These are phyloP conservation scores for Montifringilla adamsi DNA, from an alignment of 2,113 vertebrate genomes.

Conservation along the genomic window DNA sequence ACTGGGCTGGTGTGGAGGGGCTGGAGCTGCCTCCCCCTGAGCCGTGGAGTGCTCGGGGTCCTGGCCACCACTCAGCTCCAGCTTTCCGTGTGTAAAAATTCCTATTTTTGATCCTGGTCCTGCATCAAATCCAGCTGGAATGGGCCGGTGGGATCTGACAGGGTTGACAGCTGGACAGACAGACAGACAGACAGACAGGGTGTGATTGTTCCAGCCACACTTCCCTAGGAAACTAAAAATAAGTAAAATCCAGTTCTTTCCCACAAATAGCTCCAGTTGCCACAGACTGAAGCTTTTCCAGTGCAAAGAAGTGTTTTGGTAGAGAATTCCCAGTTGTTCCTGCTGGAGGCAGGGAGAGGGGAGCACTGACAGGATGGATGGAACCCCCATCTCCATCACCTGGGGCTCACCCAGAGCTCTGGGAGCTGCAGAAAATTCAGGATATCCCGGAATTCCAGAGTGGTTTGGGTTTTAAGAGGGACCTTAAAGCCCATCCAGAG, in stretches of 20 bases:
- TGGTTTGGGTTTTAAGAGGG: background rate
- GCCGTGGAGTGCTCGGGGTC: background rate
- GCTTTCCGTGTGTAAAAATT: background rate
- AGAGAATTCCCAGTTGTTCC: background rate
- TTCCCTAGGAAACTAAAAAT: conserved; percentile 58
- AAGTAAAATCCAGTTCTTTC: conserved; percentile 8
- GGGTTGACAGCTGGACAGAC: background rate
- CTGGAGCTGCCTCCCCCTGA: background rate
- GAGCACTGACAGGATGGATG: rapidly evolving
- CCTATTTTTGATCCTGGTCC: background rate
- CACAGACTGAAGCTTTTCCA: background rate
- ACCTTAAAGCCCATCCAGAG: background rate
- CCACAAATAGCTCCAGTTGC: background rate
- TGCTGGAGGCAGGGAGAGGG: background rate
- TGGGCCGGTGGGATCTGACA: background rate
- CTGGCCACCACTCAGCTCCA: rapidly evolving
- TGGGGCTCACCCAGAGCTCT: background rate
- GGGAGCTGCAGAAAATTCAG: background rate
- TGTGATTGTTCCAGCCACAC: conserved; percentile 43
- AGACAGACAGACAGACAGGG: background rate
- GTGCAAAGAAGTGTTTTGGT: background rate
- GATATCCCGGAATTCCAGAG: rapidly evolving
- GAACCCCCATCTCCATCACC: background rate
- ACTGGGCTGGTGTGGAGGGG: background rate
- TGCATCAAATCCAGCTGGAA: background rate